Base-by-base conservation (phyloP, 1,140 invertebrate species). In the Solenopsis invicta region DNA sequence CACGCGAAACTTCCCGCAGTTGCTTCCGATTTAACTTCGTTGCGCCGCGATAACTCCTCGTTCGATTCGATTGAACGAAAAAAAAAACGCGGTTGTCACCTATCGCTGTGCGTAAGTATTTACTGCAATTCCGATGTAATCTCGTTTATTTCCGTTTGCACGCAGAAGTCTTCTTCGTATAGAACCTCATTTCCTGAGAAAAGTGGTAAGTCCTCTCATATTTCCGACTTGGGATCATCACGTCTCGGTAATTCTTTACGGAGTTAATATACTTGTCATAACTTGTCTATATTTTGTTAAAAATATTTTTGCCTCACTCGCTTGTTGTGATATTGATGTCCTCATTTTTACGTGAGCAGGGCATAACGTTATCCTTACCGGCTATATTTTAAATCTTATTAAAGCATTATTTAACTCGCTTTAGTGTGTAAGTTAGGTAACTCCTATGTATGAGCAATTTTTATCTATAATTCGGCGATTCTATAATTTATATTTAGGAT, bases 191-290 rank as follows among this genome's bases (percentile, higher is more conserved):
- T 78, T 50, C 3, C 18, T 34, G 24, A 52, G 10, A 5, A 10
- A n/a, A n/a, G 13, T 37, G 4, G 48, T 50, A 50, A 66, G 12
- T 78, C 29, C 8, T 5, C 45, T 29, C 21, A 29, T 52, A 67
- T 67, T 21, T 52, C 61, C 12, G 48, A 66, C 10, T 10, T 48
- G 18, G 18, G 24, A 21, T 34, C 2, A 52, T 4, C 8, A 67
- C 21, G n/a, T n/a, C 59, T 10, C 52, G 12, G 1, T 75, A 75
- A 75, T 41, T 75, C 37, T 75, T 59, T 75, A 10, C 5, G 12
- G 2, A 61, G 34, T 75, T 24, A 45, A 45, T 16, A 1, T 45
- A 48, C 10, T 29, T 64, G 9, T 67, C 41, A 66, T 16, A 34
- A 24, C 6, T 5, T n/a, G n/a, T n/a, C 50, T 6, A 16, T 12